Evolutionary conservation across 2,113 vertebrate genomes (phyloP).

Genomic region (Peromyscus maniculatus): DNA sequence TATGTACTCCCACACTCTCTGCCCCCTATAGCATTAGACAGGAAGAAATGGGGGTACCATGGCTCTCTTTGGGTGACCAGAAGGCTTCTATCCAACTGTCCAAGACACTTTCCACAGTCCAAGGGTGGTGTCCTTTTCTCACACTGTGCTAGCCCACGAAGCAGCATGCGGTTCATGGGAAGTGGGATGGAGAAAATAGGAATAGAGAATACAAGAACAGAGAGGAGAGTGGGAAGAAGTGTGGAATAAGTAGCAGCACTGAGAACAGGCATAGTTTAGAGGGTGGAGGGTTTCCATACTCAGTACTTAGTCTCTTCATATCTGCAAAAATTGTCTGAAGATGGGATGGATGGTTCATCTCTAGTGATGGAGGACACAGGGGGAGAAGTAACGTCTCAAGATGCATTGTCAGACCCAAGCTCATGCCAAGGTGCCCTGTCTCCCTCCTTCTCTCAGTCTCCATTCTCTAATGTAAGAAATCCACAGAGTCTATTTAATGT

Average conservation of each 20-base stretch:
- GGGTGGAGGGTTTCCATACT: neutral
- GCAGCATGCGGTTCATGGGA: neutral
- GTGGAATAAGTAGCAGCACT: fast-evolving
- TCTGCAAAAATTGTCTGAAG: neutral
- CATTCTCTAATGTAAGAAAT: too few species aligned
- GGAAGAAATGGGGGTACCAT: fast-evolving
- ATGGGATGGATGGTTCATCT: neutral
- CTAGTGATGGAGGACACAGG: neutral
- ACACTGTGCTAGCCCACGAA: neutral
- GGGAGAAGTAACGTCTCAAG: neutral
- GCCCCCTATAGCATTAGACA: fast-evolving
- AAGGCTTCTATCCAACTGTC: neutral
- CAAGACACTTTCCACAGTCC: too few species aligned
- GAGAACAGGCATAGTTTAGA: neutral
- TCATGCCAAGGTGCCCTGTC: neutral
- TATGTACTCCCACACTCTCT: constrained; percentile 48
- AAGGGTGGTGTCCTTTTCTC: neutral
- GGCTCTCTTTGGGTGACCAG: neutral
- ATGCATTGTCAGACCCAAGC: neutral
- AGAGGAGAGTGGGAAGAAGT: neutral
- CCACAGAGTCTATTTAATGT: too few species aligned
- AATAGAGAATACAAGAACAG: neutral
- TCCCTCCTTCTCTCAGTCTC: fast-evolving
- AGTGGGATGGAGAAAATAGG: neutral
- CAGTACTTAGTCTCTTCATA: neutral